Percentiles rank a stretch among this genome's conserved stretches.
These are phyloP conservation scores for Rhea pennata DNA, from an alignment of 2,113 vertebrate species.

Conservation along the genomic window DNA sequence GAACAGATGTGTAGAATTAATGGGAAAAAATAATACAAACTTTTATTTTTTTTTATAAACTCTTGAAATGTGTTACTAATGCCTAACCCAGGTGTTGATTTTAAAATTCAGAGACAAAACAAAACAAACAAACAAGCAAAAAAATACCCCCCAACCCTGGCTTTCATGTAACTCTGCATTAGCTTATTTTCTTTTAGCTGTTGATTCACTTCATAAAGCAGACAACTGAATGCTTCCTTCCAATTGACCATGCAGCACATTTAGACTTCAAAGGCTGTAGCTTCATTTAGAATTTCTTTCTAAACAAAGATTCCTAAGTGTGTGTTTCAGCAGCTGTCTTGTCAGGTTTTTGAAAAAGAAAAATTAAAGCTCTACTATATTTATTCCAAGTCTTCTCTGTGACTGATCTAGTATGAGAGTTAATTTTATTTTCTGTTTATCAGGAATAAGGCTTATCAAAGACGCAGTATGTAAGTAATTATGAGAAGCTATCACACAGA, in stretches of 20 bases:
- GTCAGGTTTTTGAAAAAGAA: conserved; percentile 75
- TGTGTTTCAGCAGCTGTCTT: conserved; percentile 73
- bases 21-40: not conserved
- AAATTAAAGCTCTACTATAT: conserved; percentile 74
- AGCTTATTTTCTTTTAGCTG: conserved; percentile 58
- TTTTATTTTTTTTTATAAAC: not conserved
- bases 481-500: conserved; percentile 74
- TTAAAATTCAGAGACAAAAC: conserved; percentile 67
- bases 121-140: not conserved
- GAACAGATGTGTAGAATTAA: conserved; percentile 34
- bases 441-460: conserved; percentile 76
- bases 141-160: not conserved
- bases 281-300: conserved; percentile 70
- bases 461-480: conserved; percentile 74
- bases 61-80: not conserved
- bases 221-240: conserved; percentile 27
- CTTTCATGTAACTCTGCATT: conserved; percentile 39
- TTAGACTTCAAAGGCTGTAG: conserved; percentile 54
- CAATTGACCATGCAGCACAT: conserved; percentile 54
- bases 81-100: conserved; percentile 56
- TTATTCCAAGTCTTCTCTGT: conserved; percentile 71
- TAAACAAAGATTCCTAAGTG: conserved; percentile 72
- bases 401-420: conserved; percentile 71
- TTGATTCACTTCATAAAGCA: conserved; percentile 43
- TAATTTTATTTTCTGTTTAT: conserved; percentile 84